Evolutionary conservation across 2,113 vertebrate genomes (phyloP), one percentile per base, ranked within the genome.

Genomic region (Cheilinus undulatus): DNA sequence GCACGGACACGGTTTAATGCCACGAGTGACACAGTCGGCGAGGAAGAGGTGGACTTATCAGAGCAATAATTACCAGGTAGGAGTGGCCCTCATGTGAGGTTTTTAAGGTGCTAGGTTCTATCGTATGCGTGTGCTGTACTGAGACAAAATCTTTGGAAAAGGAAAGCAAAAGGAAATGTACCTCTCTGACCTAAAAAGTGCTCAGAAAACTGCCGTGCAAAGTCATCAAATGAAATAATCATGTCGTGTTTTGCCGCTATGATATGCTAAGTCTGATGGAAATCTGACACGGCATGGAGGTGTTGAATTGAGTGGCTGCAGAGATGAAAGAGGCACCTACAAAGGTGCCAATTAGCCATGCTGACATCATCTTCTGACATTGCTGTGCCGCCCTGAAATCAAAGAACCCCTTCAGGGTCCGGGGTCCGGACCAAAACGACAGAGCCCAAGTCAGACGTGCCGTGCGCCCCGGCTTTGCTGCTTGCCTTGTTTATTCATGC

Each of bases 1-100:
- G 53, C 76, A 80, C 50, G 30, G 46, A 79, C 78, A 74, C 26
- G 46, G 59, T 67, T 66, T 34, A 71, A 76, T 64, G 78, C 81
- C 77, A 83, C 56, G 53, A 78, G 60, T 64, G 82, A 79, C 69
- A 64, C 60, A 59, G 74, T 86, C 72, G 28, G 75, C 28, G 17
- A 61, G 61, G 65, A 70, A 43, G 69, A 75, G 82, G 48, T 67
- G 51, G 87, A 90, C 70, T 83, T 83, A 90, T 89, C 89, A 88
- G 92, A 94, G 94, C 94, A 95, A 95, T 95, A 95, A 95, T 92
- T 83, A 89, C 86, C 85, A 87, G 88, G 79, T 83, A 78, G 70
- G 88, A 85, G 66, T 32, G 76, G 83, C 82, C 86, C 83, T 89
- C 82, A 68, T 70, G 67, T 80, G 84, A 86, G 76, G 84, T 50